Evolutionary conservation across 2,113 vertebrate species (phyloP).

Genomic region (Eclectus roratus): DNA sequence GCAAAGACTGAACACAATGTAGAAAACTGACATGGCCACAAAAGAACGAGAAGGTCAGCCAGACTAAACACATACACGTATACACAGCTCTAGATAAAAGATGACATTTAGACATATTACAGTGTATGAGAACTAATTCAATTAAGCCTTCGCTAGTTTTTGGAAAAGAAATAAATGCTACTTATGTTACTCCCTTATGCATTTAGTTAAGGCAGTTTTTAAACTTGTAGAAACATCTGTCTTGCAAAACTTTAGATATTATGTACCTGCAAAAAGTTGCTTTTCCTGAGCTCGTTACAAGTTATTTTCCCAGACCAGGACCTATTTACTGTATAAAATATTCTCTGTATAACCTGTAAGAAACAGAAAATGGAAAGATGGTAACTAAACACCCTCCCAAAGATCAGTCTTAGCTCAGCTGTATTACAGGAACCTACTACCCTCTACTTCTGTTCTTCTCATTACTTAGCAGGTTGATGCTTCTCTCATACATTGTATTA

Average conservation of each 20-base stretch:
- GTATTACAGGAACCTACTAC: background rate
- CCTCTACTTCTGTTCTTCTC: background rate
- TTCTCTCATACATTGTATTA: background rate
- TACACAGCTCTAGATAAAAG: background rate
- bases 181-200: background rate
- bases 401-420: background rate
- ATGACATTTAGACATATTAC: background rate
- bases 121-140: background rate
- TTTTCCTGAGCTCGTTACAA: constrained; percentile 87
- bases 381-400: background rate
- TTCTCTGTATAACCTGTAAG: constrained; percentile 91
- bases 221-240: background rate
- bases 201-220: background rate
- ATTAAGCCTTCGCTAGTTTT: background rate
- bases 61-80: background rate
- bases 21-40: background rate
- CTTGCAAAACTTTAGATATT: background rate
- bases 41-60: background rate
- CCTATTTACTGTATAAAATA: constrained; percentile 95
- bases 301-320: constrained; percentile 94
- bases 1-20: background rate
- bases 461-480: background rate
- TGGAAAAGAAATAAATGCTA: background rate
- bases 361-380: background rate
- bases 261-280: constrained; percentile 89